Evolutionary conservation across 2,113 vertebrate genomes (phyloP).

Genomic region (Craseonycteris thonglongyai): DNA sequence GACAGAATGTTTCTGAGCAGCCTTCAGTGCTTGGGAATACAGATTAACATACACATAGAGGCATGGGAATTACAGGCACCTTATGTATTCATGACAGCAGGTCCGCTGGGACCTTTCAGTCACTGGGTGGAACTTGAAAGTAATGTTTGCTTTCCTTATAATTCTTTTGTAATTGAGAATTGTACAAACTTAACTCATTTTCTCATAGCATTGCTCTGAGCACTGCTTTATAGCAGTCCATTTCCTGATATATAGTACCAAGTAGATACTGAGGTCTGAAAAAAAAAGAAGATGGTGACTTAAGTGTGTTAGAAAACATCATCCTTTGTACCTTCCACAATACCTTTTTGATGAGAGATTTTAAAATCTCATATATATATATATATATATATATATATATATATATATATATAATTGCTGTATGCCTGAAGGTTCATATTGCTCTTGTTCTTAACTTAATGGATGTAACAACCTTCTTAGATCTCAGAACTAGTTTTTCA

Average conservation of each 20-base stretch:
- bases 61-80: neutral
- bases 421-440: neutral
- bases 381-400: too few relatives aligned
- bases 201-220: neutral
- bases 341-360: neutral
- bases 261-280: neutral
- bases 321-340: slow-evolving; percentile 2
- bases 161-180: slow-evolving; percentile 24
- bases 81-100: slow-evolving; percentile 35
- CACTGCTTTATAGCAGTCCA: neutral
- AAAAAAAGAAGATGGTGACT: neutral
- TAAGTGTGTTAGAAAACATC: neutral
- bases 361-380: slow-evolving; percentile 39
- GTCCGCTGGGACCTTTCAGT: neutral
- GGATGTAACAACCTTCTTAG: slow-evolving; percentile 2
- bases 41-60: neutral
- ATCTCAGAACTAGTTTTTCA: slow-evolving; percentile 41
- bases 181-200: slow-evolving; percentile 3
- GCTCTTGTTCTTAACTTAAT: slow-evolving; percentile 54
- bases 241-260: neutral
- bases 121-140: neutral
- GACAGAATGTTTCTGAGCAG: slow-evolving; percentile 8
- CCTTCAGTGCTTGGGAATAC: neutral
- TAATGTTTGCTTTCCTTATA: slow-evolving; percentile 30
- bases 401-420: too few relatives aligned